Evolutionary conservation across 2,888 invertebrate genomes (phyloP).

Genomic region (Rhagophthalmus giganteus): DNA sequence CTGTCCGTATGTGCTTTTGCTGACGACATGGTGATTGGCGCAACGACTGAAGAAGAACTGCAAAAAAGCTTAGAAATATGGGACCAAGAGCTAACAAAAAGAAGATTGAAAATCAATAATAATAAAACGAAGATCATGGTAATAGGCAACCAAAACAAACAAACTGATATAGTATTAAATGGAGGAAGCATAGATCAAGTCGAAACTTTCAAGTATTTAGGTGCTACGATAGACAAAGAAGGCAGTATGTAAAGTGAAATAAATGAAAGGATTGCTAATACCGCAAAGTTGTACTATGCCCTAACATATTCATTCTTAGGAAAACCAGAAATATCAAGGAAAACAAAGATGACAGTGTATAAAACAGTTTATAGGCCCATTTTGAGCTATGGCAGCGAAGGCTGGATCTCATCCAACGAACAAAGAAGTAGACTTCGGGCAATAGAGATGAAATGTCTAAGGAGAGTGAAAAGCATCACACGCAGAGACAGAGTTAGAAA

Average conservation of each 20-base stretch:
- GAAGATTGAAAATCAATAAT: no score
- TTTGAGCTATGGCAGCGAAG: constrained; percentile 2
- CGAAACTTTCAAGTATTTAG: no score
- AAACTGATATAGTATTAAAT: no score
- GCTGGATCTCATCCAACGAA: not conserved
- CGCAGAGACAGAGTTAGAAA: not conserved
- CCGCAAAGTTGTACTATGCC: no score
- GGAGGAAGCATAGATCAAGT: no score
- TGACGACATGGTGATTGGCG: not conserved
- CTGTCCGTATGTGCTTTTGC: not conserved
- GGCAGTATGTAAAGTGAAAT: no score
- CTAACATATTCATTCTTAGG: no score
- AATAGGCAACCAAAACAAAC: no score
- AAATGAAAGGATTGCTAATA: no score
- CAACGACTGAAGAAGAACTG: not conserved
- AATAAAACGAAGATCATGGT: no score
- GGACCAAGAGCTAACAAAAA: no score
- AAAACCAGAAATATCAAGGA: constrained; percentile 4
- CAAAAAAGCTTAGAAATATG: not conserved
- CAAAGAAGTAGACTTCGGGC: constrained; percentile 2
- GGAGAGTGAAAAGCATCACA: not conserved
- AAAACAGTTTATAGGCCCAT: constrained; percentile 2
- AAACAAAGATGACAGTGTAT: constrained; percentile 6
- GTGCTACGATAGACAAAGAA: no score
- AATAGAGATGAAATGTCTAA: constrained; percentile 3